Evolutionary conservation across 1,140 invertebrate genomes (phyloP), one percentile per base, ranked within the genome.

Genomic region (Chionoecetes opilio): DNA sequence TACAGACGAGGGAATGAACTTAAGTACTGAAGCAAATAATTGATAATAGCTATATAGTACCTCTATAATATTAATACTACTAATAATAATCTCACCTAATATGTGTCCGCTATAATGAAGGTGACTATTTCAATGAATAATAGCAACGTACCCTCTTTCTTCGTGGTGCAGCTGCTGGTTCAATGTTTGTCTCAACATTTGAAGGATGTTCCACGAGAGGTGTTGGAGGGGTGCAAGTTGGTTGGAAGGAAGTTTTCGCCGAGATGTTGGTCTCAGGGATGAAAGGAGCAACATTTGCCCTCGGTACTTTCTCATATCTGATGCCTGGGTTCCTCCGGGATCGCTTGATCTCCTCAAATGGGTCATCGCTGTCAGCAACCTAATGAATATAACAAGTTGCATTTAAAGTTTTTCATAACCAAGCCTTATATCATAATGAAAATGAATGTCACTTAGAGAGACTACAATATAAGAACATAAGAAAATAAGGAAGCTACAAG

Each of bases 311-410:
- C 5, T 35, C 89, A 35, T 0, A 9, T 75, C 89, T 75, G 75
- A 32, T 21, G 26, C 3, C 21, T 91, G 63, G 63, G 35, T 75
- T 3, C 46, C 89, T 91, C 35, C 31, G 21, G 31, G 31, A 2
- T 29, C 46, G 46, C 31, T 35, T 91, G 17, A 91, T 34, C 21
- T 91, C 89, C 17, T 91, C 89, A 91, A 91, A 91, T 17, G 89
- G 31, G 29, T 91, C 89, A 91, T 91, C 89, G 75, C 46, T 75
- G 41, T 91, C 89, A 34, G 89, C 89, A 91, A 32, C 26, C 89
- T 91, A 34, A n/a, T n/a, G 21, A n/a, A 75, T 2, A n/a, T 75
- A 75, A 75, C 63, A 75, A 17, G n/a, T n/a, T 9, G 46, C 46
- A 9, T 3, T 53, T 53, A 53, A 53, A 14, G 14, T 14, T 41